Conservation (phyloP, 2,797 vertebrate genomes). For the Rhinogobio ventralis region DNA sequence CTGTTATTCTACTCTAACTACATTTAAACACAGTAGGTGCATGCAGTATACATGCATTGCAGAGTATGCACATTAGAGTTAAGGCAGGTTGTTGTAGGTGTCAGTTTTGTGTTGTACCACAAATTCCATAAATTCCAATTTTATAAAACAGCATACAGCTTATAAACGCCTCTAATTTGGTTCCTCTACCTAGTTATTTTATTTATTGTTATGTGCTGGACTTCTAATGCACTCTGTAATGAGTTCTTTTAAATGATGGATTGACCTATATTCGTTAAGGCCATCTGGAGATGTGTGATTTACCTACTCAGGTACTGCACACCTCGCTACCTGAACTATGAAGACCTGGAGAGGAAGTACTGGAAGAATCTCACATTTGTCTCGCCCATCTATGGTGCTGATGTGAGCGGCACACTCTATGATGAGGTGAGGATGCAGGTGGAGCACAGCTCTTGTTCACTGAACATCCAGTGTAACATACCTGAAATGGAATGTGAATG, state of each 20-base stretch:
- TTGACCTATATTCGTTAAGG: constrained; percentile 32
- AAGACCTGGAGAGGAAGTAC: constrained; percentile 97
- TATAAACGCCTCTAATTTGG: neutral
- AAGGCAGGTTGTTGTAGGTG: neutral
- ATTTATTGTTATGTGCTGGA: neutral
- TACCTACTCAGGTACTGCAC: constrained; percentile 87
- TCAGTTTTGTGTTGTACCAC: neutral
- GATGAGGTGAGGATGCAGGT: constrained; percentile 84
- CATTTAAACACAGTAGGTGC: neutral
- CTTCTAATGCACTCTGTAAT: constrained; percentile 4
- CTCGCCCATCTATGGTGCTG: constrained; percentile 96
- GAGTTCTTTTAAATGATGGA: constrained; percentile 11
- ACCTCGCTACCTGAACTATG: constrained; percentile 92
- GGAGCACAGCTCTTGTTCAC: neutral
- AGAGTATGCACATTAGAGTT: neutral
- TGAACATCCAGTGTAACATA: neutral
- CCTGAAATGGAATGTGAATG: neutral
- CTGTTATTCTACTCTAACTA: neutral
- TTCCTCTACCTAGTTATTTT: neutral
- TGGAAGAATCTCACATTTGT: constrained; percentile 99
- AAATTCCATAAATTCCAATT: neutral
- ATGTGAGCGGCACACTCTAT: constrained; percentile 95
- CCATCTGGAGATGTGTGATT: constrained; percentile 34
- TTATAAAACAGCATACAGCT: neutral
- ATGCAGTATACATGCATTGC: neutral